phyloP scores from a whole-genome alignment of 2,888 invertebrate genomes.

The Pristionchus arcanus region DNA sequence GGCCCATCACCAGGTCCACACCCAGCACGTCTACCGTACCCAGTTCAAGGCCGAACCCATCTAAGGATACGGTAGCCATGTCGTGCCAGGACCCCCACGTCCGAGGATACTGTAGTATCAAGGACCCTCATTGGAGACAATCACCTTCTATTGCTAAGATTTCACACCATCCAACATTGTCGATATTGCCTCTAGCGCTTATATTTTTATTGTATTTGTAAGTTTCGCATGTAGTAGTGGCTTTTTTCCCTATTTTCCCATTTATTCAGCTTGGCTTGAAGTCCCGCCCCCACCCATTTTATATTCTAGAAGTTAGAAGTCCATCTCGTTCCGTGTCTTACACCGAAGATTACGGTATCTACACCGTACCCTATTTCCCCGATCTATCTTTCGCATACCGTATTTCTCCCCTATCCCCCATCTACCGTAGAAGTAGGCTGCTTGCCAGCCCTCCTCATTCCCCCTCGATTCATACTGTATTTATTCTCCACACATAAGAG shows the following conservation, averaged over 20 bases:
- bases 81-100: not conserved
- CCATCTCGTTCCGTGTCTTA: constrained; percentile 38
- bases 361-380: not conserved
- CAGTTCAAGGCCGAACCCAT: constrained; percentile 50
- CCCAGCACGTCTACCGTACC: constrained; percentile 47
- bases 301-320: not conserved
- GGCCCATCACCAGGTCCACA: not conserved
- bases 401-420: not conserved
- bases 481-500: not conserved
- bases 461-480: constrained; percentile 12
- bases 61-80: not conserved
- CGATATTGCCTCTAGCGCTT: constrained; percentile 3
- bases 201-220: not conserved
- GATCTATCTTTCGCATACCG: not conserved
- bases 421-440: not conserved
- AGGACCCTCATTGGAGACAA: not conserved
- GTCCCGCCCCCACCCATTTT: not conserved
- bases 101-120: not conserved
- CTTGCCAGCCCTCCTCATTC: not conserved
- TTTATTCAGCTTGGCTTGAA: not conserved
- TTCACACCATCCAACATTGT: not conserved
- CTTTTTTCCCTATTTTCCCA: not conserved
- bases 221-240: not conserved
- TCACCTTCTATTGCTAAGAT: not conserved
- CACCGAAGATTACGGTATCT: not conserved